These are phyloP conservation scores for Stenotaenia linearis DNA, from an alignment of 2,888 invertebrate genomes.

Conservation along the genomic window DNA sequence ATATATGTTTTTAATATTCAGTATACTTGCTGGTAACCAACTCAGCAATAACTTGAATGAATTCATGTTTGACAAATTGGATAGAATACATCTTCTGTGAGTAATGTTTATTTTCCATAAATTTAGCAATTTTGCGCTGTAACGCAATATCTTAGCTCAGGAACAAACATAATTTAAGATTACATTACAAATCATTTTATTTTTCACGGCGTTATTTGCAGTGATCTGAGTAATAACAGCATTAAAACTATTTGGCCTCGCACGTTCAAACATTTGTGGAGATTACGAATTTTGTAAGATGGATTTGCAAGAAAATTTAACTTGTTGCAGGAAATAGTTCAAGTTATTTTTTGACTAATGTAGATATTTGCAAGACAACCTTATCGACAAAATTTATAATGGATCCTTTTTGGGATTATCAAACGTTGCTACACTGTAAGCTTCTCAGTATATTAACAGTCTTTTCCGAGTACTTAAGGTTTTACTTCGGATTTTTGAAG, in stretches of 20 bases:
- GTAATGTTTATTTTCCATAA: not conserved
- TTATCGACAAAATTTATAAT: conserved; percentile 42
- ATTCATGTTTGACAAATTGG: conserved; percentile 36
- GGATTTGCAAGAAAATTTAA: not conserved
- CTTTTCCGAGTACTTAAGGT: not conserved
- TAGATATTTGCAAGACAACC: conserved; percentile 44
- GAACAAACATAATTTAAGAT: too few species aligned
- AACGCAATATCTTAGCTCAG: too few species aligned
- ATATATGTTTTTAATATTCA: too few species aligned
- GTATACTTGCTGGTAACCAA: conserved; percentile 40
- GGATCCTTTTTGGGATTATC: conserved; percentile 43
- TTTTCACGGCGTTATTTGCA: conserved; percentile 39
- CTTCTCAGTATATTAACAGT: not conserved
- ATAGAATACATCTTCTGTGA: conserved; percentile 35
- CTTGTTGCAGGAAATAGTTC: too few species aligned
- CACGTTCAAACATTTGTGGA: conserved; percentile 46
- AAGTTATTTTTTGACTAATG: not conserved
- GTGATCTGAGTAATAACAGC: conserved; percentile 48
- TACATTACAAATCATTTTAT: not conserved
- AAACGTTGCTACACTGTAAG: conserved; percentile 47
- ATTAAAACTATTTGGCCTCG: conserved; percentile 44
- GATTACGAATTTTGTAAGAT: conserved; percentile 41
- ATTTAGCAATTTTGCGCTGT: too few species aligned
- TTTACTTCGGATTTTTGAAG: conserved; percentile 37
- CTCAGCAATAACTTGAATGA: conserved; percentile 36